phyloP scores from a whole-genome alignment of 2,888 invertebrate species.

The Ormyrus thymus region DNA sequence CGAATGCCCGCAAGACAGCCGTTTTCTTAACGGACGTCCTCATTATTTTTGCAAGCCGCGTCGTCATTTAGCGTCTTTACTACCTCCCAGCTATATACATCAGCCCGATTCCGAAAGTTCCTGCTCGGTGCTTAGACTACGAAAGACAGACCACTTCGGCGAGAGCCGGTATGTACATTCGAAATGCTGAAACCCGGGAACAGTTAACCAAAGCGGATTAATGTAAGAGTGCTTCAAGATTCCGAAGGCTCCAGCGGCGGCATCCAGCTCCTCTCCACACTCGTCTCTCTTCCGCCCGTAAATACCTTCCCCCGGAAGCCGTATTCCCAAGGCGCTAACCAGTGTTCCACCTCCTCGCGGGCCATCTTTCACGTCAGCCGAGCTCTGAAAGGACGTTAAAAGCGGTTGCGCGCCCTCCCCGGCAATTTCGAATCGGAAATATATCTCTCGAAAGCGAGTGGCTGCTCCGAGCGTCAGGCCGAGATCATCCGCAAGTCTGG shows the following conservation, averaged over 20 bases:
- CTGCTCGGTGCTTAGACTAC: too few relatives aligned
- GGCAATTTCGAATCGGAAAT: slow-evolving; percentile 32
- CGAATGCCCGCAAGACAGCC: too few relatives aligned
- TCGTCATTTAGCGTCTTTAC: too few relatives aligned
- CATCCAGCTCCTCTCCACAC: neutral
- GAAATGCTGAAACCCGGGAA: neutral
- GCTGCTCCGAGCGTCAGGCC: neutral
- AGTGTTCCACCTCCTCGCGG: too few relatives aligned
- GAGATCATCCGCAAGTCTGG: slow-evolving; percentile 5
- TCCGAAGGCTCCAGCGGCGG: neutral
- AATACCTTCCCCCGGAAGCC: too few relatives aligned
- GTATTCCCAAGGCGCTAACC: too few relatives aligned
- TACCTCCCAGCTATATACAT: too few relatives aligned
- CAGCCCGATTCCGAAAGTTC: too few relatives aligned
- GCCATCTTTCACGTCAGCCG: too few relatives aligned
- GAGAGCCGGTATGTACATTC: neutral
- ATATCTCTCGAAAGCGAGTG: slow-evolving; percentile 1
- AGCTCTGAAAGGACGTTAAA: neutral
- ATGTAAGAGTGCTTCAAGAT: slow-evolving; percentile 13
- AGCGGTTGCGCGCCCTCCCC: neutral
- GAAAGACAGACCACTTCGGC: too few relatives aligned
- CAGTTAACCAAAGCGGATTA: slow-evolving; percentile 32
- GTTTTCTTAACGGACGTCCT: too few relatives aligned
- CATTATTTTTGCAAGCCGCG: too few relatives aligned
- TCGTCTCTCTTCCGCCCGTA: neutral